phyloP scores from a whole-genome alignment of 2,113 vertebrate species.

The Pseudopipra pipra region DNA sequence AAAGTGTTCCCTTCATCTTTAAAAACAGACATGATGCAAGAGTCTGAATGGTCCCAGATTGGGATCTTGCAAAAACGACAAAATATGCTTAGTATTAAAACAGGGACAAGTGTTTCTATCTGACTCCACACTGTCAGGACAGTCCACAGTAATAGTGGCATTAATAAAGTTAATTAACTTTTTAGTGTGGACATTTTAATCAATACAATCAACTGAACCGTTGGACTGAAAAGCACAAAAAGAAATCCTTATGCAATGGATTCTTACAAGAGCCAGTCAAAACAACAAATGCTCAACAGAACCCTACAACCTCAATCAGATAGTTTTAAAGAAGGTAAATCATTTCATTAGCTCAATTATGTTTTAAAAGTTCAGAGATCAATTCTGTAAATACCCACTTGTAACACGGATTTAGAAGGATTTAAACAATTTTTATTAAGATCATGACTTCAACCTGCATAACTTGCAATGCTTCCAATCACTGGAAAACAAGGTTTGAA shows the following conservation, averaged over 20 bases:
- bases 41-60: background rate
- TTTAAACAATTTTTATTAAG: background rate
- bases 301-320: background rate
- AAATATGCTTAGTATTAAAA: slow-evolving; percentile 6
- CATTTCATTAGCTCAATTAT: background rate
- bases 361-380: background rate
- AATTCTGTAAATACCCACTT: background rate
- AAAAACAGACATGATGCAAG: slow-evolving; percentile 52
- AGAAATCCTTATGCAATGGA: background rate
- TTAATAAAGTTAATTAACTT: background rate
- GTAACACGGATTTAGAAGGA: background rate
- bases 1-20: slow-evolving; percentile 39
- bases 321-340: background rate
- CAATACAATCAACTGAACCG: background rate
- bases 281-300: background rate
- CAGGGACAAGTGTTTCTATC: background rate
- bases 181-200: background rate
- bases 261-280: background rate
- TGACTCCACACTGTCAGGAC: background rate
- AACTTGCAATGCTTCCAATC: background rate
- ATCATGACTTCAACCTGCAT: background rate
- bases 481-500: background rate
- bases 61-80: slow-evolving; percentile 21
- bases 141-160: background rate
- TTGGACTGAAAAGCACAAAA: background rate